Evolutionary conservation across 2,888 invertebrate species (phyloP), one percentile per base, ranked within the genome.

Genomic region (Ennomos fuscantarius): DNA sequence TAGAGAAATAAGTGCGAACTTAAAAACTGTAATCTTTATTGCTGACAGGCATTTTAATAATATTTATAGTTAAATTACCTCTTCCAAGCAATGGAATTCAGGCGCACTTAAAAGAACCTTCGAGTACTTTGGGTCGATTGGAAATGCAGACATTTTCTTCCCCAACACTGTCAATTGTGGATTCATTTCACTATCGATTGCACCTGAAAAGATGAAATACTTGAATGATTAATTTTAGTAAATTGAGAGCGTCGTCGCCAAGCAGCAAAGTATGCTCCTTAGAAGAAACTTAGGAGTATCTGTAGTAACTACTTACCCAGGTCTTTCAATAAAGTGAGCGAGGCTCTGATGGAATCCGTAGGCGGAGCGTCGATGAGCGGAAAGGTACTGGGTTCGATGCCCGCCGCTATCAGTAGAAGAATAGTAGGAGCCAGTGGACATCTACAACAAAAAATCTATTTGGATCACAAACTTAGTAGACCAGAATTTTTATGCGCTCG

Each of bases 301-400:
- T 24, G 24, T 24, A 24, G 24, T 36, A 37, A 53, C 41, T 65
- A 53, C 41, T 65, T 76, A 92, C 93, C 96, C 62, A 96, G 84
- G 66, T 94, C 93, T 70, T 94, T 94, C 9, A 96, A 82, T 52
- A 95, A 93, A 15, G 92, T 86, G 48, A 96, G 92, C 0, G 96
- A 96, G 11, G 93, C 93, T 58, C 93, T 87, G 10, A 96, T 85
- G 0, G 95, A 93, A 54, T 97, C 96, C 15, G 93, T 90, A 0
- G 96, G 94, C 0, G 99, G 99, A 68, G 95, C 94, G 78, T 99
- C 98, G 82, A 99, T 95, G 74, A 99, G 96, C 74, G 98, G 97
- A 84, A 99, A 98, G 10, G 94, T 94, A 40, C 93, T 91, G 10
- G 97, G 96, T 68, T 96, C 95, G 59, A 98, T 94, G 12, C 97